These are phyloP conservation scores for Dastarcus helophoroides DNA, from an alignment of 2,888 invertebrate genomes.

Conservation along the genomic window DNA sequence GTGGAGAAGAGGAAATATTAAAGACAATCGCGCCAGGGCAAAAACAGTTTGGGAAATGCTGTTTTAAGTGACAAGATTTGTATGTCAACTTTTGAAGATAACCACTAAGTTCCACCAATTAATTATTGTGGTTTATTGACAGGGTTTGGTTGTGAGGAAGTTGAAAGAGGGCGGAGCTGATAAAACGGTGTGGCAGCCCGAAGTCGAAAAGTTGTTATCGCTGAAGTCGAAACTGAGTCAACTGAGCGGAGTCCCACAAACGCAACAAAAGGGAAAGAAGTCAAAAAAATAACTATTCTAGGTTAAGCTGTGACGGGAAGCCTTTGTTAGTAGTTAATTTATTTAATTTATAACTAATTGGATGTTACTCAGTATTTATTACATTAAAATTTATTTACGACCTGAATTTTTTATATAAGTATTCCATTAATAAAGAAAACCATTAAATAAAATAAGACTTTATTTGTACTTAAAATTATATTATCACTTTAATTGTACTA, in stretches of 20 bases:
- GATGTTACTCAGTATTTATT: no score
- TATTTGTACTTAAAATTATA: no score
- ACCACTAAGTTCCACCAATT: constrained; percentile 4
- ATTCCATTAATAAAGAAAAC: no score
- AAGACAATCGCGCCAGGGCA: no score
- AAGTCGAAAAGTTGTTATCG: constrained; percentile 59
- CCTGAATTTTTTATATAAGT: no score
- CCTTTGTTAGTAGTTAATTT: not conserved
- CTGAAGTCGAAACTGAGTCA: constrained; percentile 57
- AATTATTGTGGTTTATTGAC: constrained; percentile 3
- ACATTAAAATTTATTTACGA: no score
- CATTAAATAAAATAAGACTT: no score
- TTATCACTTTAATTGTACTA: no score
- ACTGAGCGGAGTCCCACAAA: constrained; percentile 24
- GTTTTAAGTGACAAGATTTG: no score
- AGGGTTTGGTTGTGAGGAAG: constrained; percentile 50
- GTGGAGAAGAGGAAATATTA: not conserved
- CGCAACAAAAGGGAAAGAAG: constrained; percentile 27
- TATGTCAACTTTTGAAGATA: no score
- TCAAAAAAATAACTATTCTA: constrained; percentile 21
- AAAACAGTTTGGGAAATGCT: no score
- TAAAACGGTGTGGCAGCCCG: constrained; percentile 66
- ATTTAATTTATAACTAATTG: no score
- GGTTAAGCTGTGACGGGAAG: constrained; percentile 4
- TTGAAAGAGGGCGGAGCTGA: constrained; percentile 65